Base-by-base conservation (phyloP, 2,888 invertebrate genomes). In the Yponomeuta malinellus region DNA sequence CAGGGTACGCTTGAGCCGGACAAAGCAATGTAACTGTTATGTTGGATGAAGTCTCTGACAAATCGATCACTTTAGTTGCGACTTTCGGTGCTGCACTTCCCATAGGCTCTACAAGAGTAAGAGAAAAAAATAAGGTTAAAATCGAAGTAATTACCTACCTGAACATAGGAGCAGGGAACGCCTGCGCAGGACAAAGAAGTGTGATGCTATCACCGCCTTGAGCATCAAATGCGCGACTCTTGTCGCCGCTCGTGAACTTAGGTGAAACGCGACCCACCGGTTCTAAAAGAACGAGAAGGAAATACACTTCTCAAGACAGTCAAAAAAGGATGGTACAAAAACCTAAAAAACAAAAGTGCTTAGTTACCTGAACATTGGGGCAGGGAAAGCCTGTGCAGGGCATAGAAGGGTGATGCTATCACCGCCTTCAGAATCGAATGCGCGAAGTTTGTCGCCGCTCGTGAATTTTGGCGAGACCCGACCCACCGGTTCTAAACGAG, bases 381-480 rank as follows among this genome's bases (percentile, higher is more conserved):
- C 94, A 73, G 96, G 96, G 89, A 94, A 96, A 43, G 95, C 95
- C 86, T 96, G 96, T 31, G 96, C 95, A 72, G 95, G 95, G 86
- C 96, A 96, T 77, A 95, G 88, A 74, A 96, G 83, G 68, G 95
- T 94, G 78, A 95, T 89, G 82, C 93, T 93, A 77, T 83, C 83
- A 74, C 87, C 86, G 78, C 88, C 78, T 74, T 87, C 81, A 76
- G 88, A 86, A 81, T 94, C 93, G 85, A 94, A 94, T 76, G 94
- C 93, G 81, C 93, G 93, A 75, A 93, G 94, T 82, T 94, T 95
- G 86, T 94, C 95, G 90, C 93, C 89, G 74, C 93, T 93, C 74
- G 93, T 91, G 74, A 94, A 93, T 87, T 94, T 94, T 75, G 94
- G 94, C 76, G 93, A 85, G 74, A 94, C 93, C 78, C 93, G 93